Conservation (phyloP, 1,140 invertebrate species). For the Ceratoteleas bidentatus region DNA sequence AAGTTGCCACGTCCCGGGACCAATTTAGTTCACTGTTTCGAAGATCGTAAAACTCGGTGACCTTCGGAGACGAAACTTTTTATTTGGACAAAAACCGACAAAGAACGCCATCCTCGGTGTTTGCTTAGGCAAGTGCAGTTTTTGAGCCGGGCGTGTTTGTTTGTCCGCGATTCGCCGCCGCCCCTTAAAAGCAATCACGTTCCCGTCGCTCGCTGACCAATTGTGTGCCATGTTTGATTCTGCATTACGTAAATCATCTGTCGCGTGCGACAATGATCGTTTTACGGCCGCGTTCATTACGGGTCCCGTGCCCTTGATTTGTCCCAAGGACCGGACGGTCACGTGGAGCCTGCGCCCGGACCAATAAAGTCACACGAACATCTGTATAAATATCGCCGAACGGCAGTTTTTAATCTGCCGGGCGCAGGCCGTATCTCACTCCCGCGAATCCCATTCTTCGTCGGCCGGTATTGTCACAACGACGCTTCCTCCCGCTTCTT, state of each 20-base stretch:
- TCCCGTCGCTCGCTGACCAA: slow-evolving; percentile 19
- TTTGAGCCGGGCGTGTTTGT: slow-evolving; percentile 23
- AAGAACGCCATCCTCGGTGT: slow-evolving; percentile 19
- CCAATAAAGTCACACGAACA: slow-evolving; percentile 23
- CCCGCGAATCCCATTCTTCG: slow-evolving; percentile 45
- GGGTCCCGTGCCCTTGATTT: neutral
- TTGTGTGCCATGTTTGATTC: slow-evolving; percentile 11
- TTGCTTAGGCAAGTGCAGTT: slow-evolving; percentile 32
- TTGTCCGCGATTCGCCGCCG: slow-evolving; percentile 22
- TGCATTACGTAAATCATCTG: slow-evolving; percentile 38
- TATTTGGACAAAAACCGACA: slow-evolving; percentile 30
- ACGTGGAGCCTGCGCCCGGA: neutral
- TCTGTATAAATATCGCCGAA: slow-evolving; percentile 34
- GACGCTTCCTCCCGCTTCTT: neutral
- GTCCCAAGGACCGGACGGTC: neutral
- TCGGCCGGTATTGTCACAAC: slow-evolving; percentile 55
- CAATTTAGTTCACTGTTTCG: slow-evolving; percentile 32
- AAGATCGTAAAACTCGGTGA: slow-evolving; percentile 38
- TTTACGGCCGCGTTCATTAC: slow-evolving; percentile 4
- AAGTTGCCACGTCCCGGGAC: neutral
- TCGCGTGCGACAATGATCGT: slow-evolving; percentile 8
- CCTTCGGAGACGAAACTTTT: slow-evolving; percentile 31
- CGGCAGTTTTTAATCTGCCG: slow-evolving; percentile 42
- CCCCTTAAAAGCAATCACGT: slow-evolving; percentile 24
- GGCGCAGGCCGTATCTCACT: slow-evolving; percentile 33